phyloP scores from a whole-genome alignment of 2,888 invertebrate genomes.

The Agrochola lota region DNA sequence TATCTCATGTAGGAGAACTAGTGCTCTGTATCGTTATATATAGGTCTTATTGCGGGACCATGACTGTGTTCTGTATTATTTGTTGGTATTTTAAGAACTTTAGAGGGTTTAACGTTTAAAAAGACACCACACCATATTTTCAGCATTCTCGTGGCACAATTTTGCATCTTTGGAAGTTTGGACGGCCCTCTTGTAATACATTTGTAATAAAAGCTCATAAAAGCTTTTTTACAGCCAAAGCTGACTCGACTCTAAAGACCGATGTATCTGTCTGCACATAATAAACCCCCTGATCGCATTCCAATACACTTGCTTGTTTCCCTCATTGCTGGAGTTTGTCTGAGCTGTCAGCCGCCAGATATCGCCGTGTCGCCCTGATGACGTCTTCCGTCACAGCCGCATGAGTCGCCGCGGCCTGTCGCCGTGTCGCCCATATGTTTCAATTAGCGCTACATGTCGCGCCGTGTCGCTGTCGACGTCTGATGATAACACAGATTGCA shows the following conservation, averaged over 20 bases:
- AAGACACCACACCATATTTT: background rate
- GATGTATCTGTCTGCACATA: background rate
- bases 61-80: background rate
- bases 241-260: background rate
- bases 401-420: background rate
- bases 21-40: background rate
- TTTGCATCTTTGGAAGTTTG: background rate
- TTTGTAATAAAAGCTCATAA: background rate
- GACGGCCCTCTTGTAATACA: background rate
- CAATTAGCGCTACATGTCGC: conserved; percentile 57
- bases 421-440: conserved; percentile 44
- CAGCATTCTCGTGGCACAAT: background rate
- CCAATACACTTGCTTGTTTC: conserved; percentile 12
- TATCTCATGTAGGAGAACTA: background rate
- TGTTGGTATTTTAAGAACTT: background rate
- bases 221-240: background rate
- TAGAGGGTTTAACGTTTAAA: background rate
- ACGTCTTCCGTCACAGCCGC: conserved; percentile 47
- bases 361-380: conserved; percentile 42
- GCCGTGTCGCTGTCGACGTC: background rate
- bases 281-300: background rate
- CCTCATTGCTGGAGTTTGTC: conserved; percentile 27
- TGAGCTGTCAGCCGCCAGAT: background rate
- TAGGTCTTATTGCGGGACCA: background rate
- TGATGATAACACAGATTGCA: conserved; percentile 1